A percentile compares a stretch with the other conserved stretches of the same genome.
Evolutionary conservation across 1,140 invertebrate species (phyloP).

Genomic region (Aphis craccivora): DNA sequence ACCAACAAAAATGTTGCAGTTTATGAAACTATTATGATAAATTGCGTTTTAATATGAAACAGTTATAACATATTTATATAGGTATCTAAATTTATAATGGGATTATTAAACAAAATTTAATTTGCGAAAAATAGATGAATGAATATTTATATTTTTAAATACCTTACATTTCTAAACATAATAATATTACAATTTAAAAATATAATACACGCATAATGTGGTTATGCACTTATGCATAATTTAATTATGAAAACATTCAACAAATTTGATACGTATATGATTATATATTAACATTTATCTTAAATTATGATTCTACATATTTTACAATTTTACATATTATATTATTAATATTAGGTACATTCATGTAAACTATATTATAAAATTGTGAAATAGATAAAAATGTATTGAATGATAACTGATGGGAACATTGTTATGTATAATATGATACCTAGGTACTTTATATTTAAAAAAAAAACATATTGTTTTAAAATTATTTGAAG

Average conservation of each 20-base stretch:
- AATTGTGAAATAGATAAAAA: too few species aligned
- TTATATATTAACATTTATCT: background rate
- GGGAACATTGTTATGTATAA: too few species aligned
- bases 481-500: background rate
- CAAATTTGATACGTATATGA: background rate
- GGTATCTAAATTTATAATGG: background rate
- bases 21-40: background rate
- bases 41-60: too few species aligned
- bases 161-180: too few species aligned
- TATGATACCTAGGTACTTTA: too few species aligned
- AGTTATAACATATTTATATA: background rate
- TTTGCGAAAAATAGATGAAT: background rate
- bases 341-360: background rate
- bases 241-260: background rate
- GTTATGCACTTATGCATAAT: background rate
- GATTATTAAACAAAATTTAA: background rate
- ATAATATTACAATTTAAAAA: background rate
- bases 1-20: background rate
- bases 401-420: too few species aligned
- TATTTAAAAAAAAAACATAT: too few species aligned
- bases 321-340: too few species aligned
- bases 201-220: background rate
- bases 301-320: background rate
- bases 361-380: background rate
- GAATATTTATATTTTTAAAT: background rate